Evolutionary conservation across 2,113 vertebrate genomes (phyloP).

Genomic region (Pungitius pungitius): DNA sequence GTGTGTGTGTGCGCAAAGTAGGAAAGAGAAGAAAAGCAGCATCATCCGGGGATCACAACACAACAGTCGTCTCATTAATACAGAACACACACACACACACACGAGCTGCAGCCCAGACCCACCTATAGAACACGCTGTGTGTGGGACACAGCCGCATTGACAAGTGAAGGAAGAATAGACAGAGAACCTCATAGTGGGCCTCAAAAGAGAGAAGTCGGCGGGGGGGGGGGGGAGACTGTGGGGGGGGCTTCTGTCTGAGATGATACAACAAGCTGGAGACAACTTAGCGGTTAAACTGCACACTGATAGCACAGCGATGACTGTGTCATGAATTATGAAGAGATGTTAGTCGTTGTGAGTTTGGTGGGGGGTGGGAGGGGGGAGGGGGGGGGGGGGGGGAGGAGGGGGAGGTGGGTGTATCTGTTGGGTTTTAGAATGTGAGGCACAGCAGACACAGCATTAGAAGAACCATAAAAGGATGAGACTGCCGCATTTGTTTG

Average conservation of each 20-base stretch:
- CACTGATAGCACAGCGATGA: slow-evolving; percentile 39
- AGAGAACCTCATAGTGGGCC: slow-evolving; percentile 62
- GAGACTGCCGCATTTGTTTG: not conserved
- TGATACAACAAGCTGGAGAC: slow-evolving; percentile 58
- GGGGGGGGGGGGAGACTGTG: not conserved
- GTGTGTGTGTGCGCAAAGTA: slow-evolving; percentile 50
- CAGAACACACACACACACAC: slow-evolving; percentile 63
- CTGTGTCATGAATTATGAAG: slow-evolving; percentile 59
- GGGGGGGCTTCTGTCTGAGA: slow-evolving; percentile 49
- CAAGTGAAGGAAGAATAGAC: slow-evolving; percentile 61
- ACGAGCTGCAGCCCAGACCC: slow-evolving; percentile 61
- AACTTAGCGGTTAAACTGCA: slow-evolving; percentile 62
- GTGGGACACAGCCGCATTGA: slow-evolving; percentile 57
- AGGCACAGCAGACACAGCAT: slow-evolving; percentile 19
- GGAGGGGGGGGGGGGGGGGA: slow-evolving; percentile 8
- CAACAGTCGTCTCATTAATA: slow-evolving; percentile 73
- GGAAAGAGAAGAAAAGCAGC: slow-evolving; percentile 67
- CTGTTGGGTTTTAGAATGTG: slow-evolving; percentile 28
- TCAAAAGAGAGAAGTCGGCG: slow-evolving; percentile 44
- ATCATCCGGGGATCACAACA: slow-evolving; percentile 69
- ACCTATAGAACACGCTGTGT: slow-evolving; percentile 56
- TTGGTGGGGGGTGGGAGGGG: slow-evolving; percentile 8
- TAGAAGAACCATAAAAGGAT: slow-evolving; percentile 45
- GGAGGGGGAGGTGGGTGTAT: not conserved
- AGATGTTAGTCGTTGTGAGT: slow-evolving; percentile 50